Base-by-base conservation (phyloP, 2,113 vertebrate species). In the Forbesichthys papilliferus region DNA sequence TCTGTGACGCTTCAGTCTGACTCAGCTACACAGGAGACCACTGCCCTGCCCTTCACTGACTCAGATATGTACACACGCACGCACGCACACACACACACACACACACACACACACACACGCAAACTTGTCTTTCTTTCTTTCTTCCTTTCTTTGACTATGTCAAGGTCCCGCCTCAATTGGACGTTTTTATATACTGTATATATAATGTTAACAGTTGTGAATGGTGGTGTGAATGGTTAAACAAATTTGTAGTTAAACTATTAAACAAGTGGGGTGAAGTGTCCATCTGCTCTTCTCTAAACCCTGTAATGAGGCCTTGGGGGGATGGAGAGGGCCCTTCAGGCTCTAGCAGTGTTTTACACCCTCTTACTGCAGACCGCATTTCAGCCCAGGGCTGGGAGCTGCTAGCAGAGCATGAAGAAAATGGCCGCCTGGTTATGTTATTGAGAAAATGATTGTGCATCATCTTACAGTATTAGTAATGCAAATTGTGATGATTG, bases 301-400 rank as follows among this genome's bases (percentile, higher is more conserved):
- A 69, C 68, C 73, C 74, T 77, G 69, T 90, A 91, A 91, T 88
- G 86, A 91, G 87, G 77, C 87, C 77, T 81, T n/a, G 52, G 77
- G 68, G 79, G 80, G 88, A 84, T 57, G 62, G 71, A 68, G 76
- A 92, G 87, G 65, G 90, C 87, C 87, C 88, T 91, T 78, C 81
- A 92, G 76, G 74, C 46, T 71, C 74, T 79, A 80, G 73, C 70
- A 79, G 71, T 77, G 61, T 68, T 67, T 73, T 82, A 79, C 79
- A 63, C 67, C 66, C 73, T 64, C 82, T 33, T 27, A 71, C 65
- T 60, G 66, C 71, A 48, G 60, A 74, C 71, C 73, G 3, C 71
- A 73, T 78, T 82, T 85, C 62, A 78, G 74, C 36, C 18, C 62
- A 75, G 84, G 83, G 83, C 83, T 91, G 89, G 87, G 90, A 90